Conservation (phyloP, 2,113 vertebrate genomes). For the Hypanus sabinus region DNA sequence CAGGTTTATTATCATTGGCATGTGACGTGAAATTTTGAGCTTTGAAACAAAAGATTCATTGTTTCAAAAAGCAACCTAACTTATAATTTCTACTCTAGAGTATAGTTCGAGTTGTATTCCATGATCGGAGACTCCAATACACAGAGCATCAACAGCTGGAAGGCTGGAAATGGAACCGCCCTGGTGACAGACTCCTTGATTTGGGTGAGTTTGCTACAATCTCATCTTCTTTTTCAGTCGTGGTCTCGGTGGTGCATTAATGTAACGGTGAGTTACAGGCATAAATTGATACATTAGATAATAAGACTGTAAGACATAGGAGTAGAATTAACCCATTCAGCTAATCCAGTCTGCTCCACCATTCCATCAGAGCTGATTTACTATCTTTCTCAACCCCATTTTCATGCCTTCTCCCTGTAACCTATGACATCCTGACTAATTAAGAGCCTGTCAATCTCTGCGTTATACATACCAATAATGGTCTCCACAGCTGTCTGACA, state of each 20-base stretch:
- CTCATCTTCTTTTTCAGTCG: neutral
- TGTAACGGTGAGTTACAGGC: neutral
- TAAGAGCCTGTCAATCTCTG: too few species aligned
- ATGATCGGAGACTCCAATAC: slow-evolving; percentile 67
- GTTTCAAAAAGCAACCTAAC: neutral
- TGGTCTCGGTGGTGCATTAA: neutral
- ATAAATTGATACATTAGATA: neutral
- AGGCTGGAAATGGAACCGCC: slow-evolving; percentile 72
- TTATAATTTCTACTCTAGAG: slow-evolving; percentile 51
- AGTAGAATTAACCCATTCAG: too few species aligned
- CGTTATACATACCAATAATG: too few species aligned
- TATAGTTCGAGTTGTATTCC: slow-evolving; percentile 70
- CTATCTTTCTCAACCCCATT: too few species aligned
- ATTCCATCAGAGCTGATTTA: too few species aligned
- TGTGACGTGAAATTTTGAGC: neutral
- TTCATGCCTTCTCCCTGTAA: too few species aligned
- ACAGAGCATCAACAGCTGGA: slow-evolving; percentile 70
- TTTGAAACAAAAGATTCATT: neutral
- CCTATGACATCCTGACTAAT: too few species aligned
- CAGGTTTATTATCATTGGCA: too few species aligned
- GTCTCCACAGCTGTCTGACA: too few species aligned
- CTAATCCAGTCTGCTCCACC: too few species aligned
- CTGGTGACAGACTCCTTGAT: slow-evolving; percentile 66
- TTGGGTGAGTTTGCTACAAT: slow-evolving; percentile 51
- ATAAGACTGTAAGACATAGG: neutral